Conservation (phyloP, 1,140 invertebrate genomes). For the Lasaia peninsularis region DNA sequence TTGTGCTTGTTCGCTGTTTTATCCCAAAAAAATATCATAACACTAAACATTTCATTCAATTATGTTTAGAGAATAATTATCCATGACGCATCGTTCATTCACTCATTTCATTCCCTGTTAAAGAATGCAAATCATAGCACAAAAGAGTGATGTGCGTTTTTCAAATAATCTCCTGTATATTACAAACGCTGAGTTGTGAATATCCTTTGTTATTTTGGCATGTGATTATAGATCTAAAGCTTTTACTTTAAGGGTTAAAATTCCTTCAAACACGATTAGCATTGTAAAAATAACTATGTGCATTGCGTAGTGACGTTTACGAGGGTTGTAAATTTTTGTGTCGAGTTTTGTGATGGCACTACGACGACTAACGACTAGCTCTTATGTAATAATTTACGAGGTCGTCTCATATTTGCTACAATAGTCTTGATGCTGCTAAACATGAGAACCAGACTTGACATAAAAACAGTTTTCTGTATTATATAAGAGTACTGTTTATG, state of each 20-base stretch:
- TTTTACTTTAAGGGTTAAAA: neutral
- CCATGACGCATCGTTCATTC: no score
- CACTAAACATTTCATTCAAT: no score
- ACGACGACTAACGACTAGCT: slow-evolving; percentile 6
- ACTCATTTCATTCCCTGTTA: neutral
- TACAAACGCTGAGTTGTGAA: neutral
- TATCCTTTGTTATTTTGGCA: neutral
- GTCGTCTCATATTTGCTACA: slow-evolving; percentile 10
- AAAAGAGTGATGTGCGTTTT: neutral
- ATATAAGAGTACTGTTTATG: no score
- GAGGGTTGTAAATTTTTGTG: slow-evolving; percentile 12
- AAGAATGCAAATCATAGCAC: neutral
- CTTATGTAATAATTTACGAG: slow-evolving; percentile 16
- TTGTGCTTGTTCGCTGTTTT: no score
- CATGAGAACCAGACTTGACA: neutral
- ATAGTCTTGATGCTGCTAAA: neutral
- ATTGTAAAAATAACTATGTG: neutral
- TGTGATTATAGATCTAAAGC: neutral
- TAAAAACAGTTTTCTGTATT: slow-evolving; percentile 8
- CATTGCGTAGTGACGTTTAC: neutral
- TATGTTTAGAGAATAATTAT: no score
- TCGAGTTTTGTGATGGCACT: slow-evolving; percentile 11
- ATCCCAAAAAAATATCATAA: no score
- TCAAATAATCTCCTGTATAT: neutral
- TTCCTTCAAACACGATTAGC: neutral